Evolutionary conservation across 1,140 invertebrate genomes (phyloP), one percentile per base, ranked within the genome.

Genomic region (Dinothrombium tinctorium): DNA sequence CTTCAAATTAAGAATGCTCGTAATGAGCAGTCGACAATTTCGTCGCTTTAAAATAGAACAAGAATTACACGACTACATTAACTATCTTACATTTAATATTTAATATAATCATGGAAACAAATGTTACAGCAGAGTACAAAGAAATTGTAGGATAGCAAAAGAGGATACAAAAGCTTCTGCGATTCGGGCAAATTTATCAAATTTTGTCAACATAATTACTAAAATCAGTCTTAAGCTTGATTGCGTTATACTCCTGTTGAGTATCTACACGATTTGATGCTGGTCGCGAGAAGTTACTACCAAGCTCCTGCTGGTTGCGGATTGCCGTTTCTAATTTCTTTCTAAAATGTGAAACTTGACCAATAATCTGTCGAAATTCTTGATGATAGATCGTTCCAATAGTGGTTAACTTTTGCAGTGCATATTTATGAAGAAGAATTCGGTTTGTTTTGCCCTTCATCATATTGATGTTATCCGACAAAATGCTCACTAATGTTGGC

Each of bases 311-410:
- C 17, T 46, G 41, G 29, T 40, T 32, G 46, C 75, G 71, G 22
- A 92, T 72, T 3, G 86, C 83, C 35, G 68, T 68, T 59, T 92
- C 86, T 31, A 95, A 61, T 59, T 76, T 76, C 12, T 61, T 67
- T 48, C 78, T 71, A 42, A 92, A 59, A 21, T 81, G 74, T 1
- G 67, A 64, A 0, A 76, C 74, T 49, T 76, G 73, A 9, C 69
- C 69, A 77, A 94, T 84, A 44, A 92, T 65, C 12, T 69, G 69
- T 54, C 84, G 82, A 55, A 95, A 92, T 60, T 92, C 81, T 69
- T 82, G 54, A 44, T 80, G 79, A 63, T 84, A 79, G 55, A 78
- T 77, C 2, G 82, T 79, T 23, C 83, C 86, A 53, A 90, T 76
- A 55, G 76, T 76, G 58, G 80, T 83, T 11, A 95, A 64, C 69